A percentile compares a stretch with the other conserved stretches of the same genome.
Evolutionary conservation across 2,888 invertebrate species (phyloP).

Genomic region (Amorpha juglandis): DNA sequence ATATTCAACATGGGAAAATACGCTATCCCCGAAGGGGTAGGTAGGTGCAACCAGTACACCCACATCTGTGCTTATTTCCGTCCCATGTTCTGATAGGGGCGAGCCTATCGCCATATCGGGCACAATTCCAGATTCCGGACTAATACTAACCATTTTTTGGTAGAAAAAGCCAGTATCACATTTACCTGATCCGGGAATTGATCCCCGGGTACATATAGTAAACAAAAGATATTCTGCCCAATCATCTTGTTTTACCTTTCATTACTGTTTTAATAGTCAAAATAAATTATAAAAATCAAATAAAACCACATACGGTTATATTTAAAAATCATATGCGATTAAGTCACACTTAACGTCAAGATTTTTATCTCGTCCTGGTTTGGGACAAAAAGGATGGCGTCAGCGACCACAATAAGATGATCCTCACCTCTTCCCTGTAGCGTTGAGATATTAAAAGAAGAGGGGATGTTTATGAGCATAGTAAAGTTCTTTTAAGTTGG

Average conservation of each 20-base stretch:
- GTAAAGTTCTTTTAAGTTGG: constrained; percentile 63
- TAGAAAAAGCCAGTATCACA: too few species aligned
- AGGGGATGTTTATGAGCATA: constrained; percentile 49
- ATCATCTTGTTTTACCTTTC: background rate
- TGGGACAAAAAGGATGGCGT: constrained; percentile 71
- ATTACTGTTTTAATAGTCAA: background rate
- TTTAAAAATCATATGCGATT: constrained; percentile 52
- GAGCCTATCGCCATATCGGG: too few species aligned
- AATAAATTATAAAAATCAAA: constrained; percentile 6
- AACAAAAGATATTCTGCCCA: background rate
- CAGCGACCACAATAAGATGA: constrained; percentile 57
- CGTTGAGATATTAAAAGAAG: constrained; percentile 36
- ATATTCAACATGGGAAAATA: too few species aligned
- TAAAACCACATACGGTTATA: constrained; percentile 27
- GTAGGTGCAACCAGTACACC: too few species aligned
- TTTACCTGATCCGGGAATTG: too few species aligned
- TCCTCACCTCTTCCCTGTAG: constrained; percentile 44
- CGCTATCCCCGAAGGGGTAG: too few species aligned
- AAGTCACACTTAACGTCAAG: constrained; percentile 61
- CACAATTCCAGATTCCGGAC: too few species aligned
- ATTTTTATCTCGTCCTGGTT: constrained; percentile 81
- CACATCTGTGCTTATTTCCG: too few species aligned
- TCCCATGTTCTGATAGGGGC: too few species aligned
- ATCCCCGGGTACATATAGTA: too few species aligned
- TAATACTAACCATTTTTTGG: too few species aligned